Conservation (phyloP, 2,113 vertebrate species). For the Sialia sialis region DNA sequence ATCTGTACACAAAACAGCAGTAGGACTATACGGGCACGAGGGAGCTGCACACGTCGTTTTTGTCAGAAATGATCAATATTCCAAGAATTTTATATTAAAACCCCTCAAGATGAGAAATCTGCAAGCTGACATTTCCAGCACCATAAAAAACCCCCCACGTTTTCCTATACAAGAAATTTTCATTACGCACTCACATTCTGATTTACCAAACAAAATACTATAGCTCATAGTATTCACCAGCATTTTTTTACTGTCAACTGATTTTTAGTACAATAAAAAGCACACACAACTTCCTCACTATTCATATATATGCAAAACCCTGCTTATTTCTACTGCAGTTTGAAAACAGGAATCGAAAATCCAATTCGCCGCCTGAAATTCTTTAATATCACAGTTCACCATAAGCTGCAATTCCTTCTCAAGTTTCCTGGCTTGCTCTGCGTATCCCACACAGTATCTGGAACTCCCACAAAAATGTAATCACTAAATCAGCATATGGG, state of each 20-base stretch:
- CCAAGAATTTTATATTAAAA: not conserved
- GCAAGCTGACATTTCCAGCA: not conserved
- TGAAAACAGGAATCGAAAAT: not conserved
- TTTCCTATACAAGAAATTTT: constrained; percentile 54
- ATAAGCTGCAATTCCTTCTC: constrained; percentile 72
- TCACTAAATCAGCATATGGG: constrained; percentile 78
- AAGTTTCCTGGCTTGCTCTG: constrained; percentile 75
- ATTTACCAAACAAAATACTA: not conserved
- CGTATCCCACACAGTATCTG: constrained; percentile 66
- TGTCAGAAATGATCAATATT: not conserved
- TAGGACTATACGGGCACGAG: not conserved
- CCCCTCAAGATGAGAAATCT: not conserved
- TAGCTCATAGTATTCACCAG: not conserved
- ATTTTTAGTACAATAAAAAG: not conserved
- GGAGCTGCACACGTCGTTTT: not conserved
- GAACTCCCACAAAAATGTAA: constrained; percentile 74
- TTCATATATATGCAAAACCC: not conserved
- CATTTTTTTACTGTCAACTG: not conserved
- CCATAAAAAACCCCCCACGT: not conserved
- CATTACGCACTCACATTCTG: not conserved
- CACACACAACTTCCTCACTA: not conserved
- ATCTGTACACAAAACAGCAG: not conserved
- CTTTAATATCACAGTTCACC: constrained; percentile 59
- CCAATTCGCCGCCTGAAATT: not conserved
- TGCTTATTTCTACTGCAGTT: not conserved